Evolutionary conservation across 2,888 invertebrate species (phyloP), one percentile per base, ranked within the genome.

Genomic region (Dasysyrphus albostriatus): DNA sequence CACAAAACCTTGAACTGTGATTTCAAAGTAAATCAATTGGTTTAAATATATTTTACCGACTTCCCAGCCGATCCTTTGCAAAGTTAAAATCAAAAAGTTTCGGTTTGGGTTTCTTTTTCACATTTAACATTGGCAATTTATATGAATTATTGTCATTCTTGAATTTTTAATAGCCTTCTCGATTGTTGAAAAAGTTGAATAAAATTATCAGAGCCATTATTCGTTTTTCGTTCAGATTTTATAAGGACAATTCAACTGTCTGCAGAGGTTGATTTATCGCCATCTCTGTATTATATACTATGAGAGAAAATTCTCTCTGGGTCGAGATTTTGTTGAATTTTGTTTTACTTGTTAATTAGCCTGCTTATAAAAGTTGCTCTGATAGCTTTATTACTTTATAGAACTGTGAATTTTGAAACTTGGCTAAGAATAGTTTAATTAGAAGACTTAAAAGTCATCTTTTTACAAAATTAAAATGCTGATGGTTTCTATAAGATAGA

Each of bases 101-200:
- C 7, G n/a, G 2, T 44, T 44, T 42, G 5, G n/a, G 32, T 32
- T 54, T n/a, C 12, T 7, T 7, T 24, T 24, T 51, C 16, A 51
- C 14, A 51, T 73, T 63, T 10, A 16, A 44, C 6, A 29, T 39
- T 76, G 47, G 81, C 54, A 77, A 85, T 85, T 81, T 81, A 85
- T 85, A 81, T 85, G 81, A 85, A 85, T 85, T 85, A 85, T 85
- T 81, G 73, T 81, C 72, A 80, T 61, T 67, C 42, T n/a, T 67
- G 77, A 59, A 73, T 63, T 85, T 69, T 10, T 6, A 56, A 56
- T 74, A 47, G 47, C 34, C 49, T 61, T 32, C 56, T 34, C 81
- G 76, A 85, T 85, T 54, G 81, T 81, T 69, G 73, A 58, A 51
- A 80, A 80, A 24, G 76, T 76, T 76, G 51, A 16, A 56, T 16